A percentile compares a stretch with the other conserved stretches of the same genome.
phyloP scores from a whole-genome alignment of 2,888 invertebrate genomes.

The Latheticus oryzae region DNA sequence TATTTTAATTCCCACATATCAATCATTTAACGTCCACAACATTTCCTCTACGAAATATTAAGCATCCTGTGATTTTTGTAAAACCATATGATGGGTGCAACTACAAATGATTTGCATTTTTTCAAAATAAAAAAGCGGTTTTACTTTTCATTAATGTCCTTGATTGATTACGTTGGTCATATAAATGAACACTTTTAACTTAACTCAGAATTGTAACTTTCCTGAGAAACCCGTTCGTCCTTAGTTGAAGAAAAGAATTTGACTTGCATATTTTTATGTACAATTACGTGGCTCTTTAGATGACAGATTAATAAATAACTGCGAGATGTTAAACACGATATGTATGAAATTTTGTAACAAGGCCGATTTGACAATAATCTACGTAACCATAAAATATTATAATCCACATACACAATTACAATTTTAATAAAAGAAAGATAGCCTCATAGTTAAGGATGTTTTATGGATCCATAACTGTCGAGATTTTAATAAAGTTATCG shows the following conservation, averaged over 20 bases:
- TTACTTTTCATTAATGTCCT: slow-evolving; percentile 36
- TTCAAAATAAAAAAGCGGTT: slow-evolving; percentile 32
- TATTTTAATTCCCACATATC: no score
- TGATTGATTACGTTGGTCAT: slow-evolving; percentile 35
- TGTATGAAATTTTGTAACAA: slow-evolving; percentile 10
- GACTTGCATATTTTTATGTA: slow-evolving; percentile 21
- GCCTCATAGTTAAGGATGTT: slow-evolving; percentile 4
- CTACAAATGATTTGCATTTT: slow-evolving; percentile 36
- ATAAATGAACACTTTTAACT: slow-evolving; percentile 25
- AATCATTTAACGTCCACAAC: background rate
- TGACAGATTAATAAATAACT: no score
- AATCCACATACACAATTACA: slow-evolving; percentile 6
- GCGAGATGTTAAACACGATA: slow-evolving; percentile 16
- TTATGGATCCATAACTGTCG: slow-evolving; percentile 18
- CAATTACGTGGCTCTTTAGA: slow-evolving; percentile 1
- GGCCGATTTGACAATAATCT: slow-evolving; percentile 19
- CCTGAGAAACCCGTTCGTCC: slow-evolving; percentile 27
- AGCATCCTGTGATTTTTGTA: slow-evolving; percentile 13
- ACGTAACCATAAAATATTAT: background rate
- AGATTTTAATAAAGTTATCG: slow-evolving; percentile 13
- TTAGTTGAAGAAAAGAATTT: slow-evolving; percentile 17
- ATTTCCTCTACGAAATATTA: slow-evolving; percentile 1
- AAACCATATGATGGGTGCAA: slow-evolving; percentile 24
- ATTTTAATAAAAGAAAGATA: slow-evolving; percentile 16
- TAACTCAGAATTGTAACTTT: slow-evolving; percentile 26